These are phyloP conservation scores for Drosophila parthenogenetica DNA, from an alignment of 2,888 invertebrate species.

Conservation along the genomic window DNA sequence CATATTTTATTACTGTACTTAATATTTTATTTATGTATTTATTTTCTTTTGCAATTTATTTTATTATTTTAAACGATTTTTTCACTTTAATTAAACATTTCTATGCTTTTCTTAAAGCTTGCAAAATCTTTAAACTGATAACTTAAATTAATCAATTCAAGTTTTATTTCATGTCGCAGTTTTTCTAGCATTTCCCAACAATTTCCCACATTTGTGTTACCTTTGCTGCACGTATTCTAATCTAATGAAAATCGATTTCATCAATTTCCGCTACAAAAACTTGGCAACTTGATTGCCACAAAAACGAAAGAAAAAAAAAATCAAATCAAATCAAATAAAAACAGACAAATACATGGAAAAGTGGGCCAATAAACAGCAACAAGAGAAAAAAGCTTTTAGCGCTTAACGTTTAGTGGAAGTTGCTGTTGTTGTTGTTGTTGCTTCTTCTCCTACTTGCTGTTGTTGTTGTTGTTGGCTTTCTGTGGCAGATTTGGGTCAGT, in stretches of 20 bases:
- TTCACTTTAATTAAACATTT: too few relatives aligned
- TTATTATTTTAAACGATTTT: too few relatives aligned
- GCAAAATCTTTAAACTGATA: too few relatives aligned
- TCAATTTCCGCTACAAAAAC: slow-evolving; percentile 57
- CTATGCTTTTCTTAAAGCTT: too few relatives aligned
- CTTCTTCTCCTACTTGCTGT: slow-evolving; percentile 12
- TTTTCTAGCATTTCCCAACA: not conserved
- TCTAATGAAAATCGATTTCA: slow-evolving; percentile 63
- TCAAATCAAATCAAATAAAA: not conserved
- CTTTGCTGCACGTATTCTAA: slow-evolving; percentile 41
- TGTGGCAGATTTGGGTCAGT: slow-evolving; percentile 60
- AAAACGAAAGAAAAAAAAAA: slow-evolving; percentile 23
- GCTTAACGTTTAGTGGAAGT: slow-evolving; percentile 49
- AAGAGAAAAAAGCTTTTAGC: slow-evolving; percentile 46
- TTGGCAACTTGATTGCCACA: slow-evolving; percentile 58
- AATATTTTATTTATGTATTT: too few relatives aligned
- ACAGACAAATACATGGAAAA: slow-evolving; percentile 45
- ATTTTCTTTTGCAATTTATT: too few relatives aligned
- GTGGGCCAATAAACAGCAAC: slow-evolving; percentile 44
- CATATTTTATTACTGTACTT: too few relatives aligned
- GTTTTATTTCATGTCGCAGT: not conserved
- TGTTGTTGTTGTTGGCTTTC: slow-evolving; percentile 35
- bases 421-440: slow-evolving; percentile 20
- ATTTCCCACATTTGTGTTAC: not conserved
- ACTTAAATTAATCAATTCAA: not conserved